Evolutionary conservation across 2,797 vertebrate species (phyloP).

Genomic region (Semaprochilodus insignis): DNA sequence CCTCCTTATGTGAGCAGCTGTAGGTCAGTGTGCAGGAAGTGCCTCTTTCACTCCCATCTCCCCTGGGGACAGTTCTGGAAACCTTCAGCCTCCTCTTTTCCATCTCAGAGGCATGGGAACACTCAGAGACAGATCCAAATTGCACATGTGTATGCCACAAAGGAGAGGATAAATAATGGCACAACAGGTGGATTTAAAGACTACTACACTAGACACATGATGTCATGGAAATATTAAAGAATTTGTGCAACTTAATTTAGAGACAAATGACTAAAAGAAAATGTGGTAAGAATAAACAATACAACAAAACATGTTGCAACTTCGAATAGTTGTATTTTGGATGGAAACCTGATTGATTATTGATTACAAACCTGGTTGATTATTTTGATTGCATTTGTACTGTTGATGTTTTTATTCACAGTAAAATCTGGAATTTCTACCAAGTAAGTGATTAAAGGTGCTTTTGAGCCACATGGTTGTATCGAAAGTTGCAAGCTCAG

Average conservation of each 20-base stretch:
- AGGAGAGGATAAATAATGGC: slow-evolving; percentile 27
- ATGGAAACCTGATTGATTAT: no score
- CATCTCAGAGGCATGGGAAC: slow-evolving; percentile 44
- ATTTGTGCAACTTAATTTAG: background rate
- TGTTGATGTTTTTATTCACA: no score
- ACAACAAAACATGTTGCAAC: no score
- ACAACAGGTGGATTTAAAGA: background rate
- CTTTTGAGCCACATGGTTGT: no score
- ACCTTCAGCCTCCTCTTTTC: slow-evolving; percentile 2
- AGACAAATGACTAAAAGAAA: no score
- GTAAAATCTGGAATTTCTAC: no score
- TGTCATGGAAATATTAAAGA: background rate
- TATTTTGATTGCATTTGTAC: no score
- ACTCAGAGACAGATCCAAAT: slow-evolving; percentile 9
- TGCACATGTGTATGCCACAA: background rate
- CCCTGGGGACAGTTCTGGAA: slow-evolving; percentile 50
- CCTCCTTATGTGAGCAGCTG: slow-evolving; percentile 54
- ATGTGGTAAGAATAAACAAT: no score
- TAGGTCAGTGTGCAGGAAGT: slow-evolving; percentile 45
- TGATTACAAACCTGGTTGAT: no score
- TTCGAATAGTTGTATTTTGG: no score
- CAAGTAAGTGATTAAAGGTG: no score
- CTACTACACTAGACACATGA: background rate
- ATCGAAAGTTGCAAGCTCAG: no score
- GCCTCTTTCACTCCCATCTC: slow-evolving; percentile 31